Base-by-base conservation (phyloP, 2,113 vertebrate species). In the Archocentrus centrarchus region DNA sequence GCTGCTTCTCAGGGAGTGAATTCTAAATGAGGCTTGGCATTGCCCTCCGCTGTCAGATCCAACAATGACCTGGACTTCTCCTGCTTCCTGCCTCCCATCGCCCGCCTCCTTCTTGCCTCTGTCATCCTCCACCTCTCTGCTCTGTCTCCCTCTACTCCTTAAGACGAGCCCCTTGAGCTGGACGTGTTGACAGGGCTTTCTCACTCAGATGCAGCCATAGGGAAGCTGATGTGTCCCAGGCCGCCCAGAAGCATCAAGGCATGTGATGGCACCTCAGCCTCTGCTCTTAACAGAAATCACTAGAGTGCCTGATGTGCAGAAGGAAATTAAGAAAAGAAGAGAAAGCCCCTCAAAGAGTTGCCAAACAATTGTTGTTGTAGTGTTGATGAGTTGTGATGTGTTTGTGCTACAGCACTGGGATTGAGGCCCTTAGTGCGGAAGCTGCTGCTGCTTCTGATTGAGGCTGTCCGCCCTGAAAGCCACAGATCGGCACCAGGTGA, bases 1-100 rank as follows among this genome's bases (percentile, higher is more conserved):
- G 95, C 92, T 94, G 94, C 93, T 91, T 93, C 93, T 94, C 89
- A 90, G 91, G 78, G 90, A 94, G 90, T 82, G 85, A 95, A 96
- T 94, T 91, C 84, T 89, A 94, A 95, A 96, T 94, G 92, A 94
- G 89, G 86, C 92, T 75, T 85, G 89, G 88, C 89, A 86, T 85
- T 91, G 92, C 89, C 93, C 92, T 93, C 82, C 80, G 73, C 92
- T 92, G 92, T 94, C 92, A 94, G 88, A 92, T 92, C 92, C 83
- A 88, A 59, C 84, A 81, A 82, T 91, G 94, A 95, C 93, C 94
- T 85, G 80, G 66, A 66, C 91, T 88, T 85, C 85, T 85, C 77
- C 85, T 75, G 89, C 80, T 91, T 86, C 73, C 70, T 88, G 68
- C 86, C 85, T 85, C 58, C 75, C 53, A 75, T 68, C 6, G 41